A percentile compares a stretch with the other conserved stretches of the same genome.
Evolutionary conservation across 2,888 invertebrate species (phyloP).

Genomic region (Biston betularia): DNA sequence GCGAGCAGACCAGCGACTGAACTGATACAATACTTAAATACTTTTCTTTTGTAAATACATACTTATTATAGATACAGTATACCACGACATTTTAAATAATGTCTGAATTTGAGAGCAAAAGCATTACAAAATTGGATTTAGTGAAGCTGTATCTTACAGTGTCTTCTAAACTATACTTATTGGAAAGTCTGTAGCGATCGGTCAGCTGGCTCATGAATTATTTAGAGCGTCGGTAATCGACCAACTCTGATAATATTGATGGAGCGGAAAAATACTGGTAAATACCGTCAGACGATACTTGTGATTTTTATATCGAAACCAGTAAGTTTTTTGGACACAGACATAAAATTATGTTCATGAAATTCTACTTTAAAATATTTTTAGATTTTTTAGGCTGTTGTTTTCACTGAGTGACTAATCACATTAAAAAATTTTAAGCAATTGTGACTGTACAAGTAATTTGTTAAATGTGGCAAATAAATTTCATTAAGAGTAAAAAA

Average conservation of each 20-base stretch:
- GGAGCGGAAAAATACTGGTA: conserved; percentile 31
- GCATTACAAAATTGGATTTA: too few relatives aligned
- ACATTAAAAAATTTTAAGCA: too few relatives aligned
- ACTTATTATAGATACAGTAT: too few relatives aligned
- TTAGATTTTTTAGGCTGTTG: background rate
- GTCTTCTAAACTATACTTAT: conserved; percentile 36
- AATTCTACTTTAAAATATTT: background rate
- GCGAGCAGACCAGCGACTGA: too few relatives aligned
- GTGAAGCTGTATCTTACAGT: background rate
- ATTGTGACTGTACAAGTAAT: too few relatives aligned
- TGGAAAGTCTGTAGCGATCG: conserved; percentile 52
- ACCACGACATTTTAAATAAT: too few relatives aligned
- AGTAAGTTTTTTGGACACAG: background rate
- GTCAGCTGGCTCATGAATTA: conserved; percentile 61
- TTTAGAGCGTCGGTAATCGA: conserved; percentile 48
- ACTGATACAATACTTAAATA: too few relatives aligned
- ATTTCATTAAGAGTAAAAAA: too few relatives aligned
- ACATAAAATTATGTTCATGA: background rate
- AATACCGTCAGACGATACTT: conserved; percentile 36
- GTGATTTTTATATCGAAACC: conserved; percentile 27
- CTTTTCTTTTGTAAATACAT: too few relatives aligned
- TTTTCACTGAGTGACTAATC: too few relatives aligned
- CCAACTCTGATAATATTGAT: conserved; percentile 34
- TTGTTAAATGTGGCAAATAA: too few relatives aligned
- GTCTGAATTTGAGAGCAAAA: too few relatives aligned